These are phyloP conservation scores for Momotus momota DNA, from an alignment of 2,797 vertebrate species.

Conservation along the genomic window DNA sequence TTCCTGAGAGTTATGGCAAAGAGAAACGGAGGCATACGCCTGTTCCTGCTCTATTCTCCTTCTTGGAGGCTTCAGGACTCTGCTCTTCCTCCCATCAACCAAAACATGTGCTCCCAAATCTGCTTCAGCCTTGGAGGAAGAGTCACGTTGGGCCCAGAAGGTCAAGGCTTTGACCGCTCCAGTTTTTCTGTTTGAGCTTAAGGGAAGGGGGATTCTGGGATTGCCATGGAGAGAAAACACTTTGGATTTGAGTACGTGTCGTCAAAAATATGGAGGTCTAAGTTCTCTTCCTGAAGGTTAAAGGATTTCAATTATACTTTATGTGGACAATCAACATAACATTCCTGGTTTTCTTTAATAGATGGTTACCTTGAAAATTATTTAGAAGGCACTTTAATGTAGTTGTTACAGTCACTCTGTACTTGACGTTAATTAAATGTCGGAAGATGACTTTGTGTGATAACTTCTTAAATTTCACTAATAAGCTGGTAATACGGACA, in stretches of 20 bases:
- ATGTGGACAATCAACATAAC: background rate
- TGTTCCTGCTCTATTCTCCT: rapidly evolving
- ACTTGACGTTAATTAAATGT: background rate
- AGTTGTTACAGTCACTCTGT: background rate
- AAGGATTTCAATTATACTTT: background rate
- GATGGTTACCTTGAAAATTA: background rate
- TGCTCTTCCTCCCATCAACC: background rate
- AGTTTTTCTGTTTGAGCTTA: background rate
- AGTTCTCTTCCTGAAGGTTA: background rate
- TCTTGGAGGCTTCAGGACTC: rapidly evolving
- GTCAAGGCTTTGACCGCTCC: background rate
- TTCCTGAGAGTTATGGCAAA: rapidly evolving
- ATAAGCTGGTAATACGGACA: background rate
- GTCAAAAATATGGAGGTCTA: background rate
- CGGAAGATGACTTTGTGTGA: background rate
- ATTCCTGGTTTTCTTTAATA: background rate
- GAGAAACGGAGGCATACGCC: rapidly evolving
- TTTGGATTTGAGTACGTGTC: background rate
- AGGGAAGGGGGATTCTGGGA: background rate
- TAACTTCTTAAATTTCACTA: background rate
- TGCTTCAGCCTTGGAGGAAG: background rate
- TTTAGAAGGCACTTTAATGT: background rate
- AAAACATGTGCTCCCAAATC: background rate
- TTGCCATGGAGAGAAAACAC: background rate
- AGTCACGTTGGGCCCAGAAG: rapidly evolving